Evolutionary conservation across 2,888 invertebrate species (phyloP).

Genomic region (Ectemnius cavifrons): DNA sequence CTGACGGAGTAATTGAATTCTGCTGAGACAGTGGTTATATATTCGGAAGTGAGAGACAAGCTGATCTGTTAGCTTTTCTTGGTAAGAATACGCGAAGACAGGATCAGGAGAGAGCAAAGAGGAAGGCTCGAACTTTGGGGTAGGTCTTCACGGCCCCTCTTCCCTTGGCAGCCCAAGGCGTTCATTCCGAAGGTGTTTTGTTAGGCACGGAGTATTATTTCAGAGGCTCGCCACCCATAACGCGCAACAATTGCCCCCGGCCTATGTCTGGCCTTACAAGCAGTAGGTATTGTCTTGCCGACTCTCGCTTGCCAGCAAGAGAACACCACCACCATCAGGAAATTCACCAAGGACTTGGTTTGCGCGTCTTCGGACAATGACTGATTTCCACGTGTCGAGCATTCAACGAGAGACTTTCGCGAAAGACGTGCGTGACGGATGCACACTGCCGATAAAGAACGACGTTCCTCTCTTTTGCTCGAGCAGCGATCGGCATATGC

Average conservation of each 20-base stretch:
- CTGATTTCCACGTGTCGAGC: conserved; percentile 25
- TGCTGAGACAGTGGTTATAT: too few relatives aligned
- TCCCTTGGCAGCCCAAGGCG: conserved; percentile 28
- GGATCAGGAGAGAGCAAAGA: background rate
- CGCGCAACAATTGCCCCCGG: conserved; percentile 54
- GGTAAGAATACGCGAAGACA: background rate
- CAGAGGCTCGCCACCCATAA: conserved; percentile 61
- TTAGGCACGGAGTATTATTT: conserved; percentile 57
- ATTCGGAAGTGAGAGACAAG: too few relatives aligned
- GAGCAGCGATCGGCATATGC: background rate
- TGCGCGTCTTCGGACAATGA: conserved; percentile 63
- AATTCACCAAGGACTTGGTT: background rate
- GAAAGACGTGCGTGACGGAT: conserved; percentile 14
- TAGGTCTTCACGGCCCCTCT: conserved; percentile 31
- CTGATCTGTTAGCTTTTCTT: too few relatives aligned
- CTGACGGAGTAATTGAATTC: too few relatives aligned
- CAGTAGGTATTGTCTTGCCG: conserved; percentile 52
- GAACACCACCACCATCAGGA: too few relatives aligned
- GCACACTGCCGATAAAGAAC: background rate
- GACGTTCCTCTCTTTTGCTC: background rate
- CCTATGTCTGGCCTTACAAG: conserved; percentile 55
- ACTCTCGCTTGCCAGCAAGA: too few relatives aligned
- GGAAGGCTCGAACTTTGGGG: conserved; percentile 38
- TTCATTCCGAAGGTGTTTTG: conserved; percentile 45
- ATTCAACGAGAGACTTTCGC: conserved; percentile 10